Percentiles rank a stretch among this genome's conserved stretches.
Conservation (phyloP, 2,888 invertebrate species). For the Dinocampus coccinellae region DNA sequence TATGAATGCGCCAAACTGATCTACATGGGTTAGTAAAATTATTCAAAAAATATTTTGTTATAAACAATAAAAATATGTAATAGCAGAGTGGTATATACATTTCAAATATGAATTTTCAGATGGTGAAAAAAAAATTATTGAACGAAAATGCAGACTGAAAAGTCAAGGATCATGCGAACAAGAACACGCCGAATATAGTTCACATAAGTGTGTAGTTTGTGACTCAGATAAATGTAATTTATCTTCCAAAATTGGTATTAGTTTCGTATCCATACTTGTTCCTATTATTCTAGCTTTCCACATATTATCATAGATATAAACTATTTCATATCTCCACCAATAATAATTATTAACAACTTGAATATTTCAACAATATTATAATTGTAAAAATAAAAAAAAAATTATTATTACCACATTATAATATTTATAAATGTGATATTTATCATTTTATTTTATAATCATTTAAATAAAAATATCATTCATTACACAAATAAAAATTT, state of each 20-base stretch:
- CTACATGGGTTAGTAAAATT: not conserved
- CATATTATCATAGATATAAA: slow-evolving; percentile 17
- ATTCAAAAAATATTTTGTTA: not conserved
- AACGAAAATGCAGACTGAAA: slow-evolving; percentile 3
- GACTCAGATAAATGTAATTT: slow-evolving; percentile 23
- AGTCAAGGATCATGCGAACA: not conserved
- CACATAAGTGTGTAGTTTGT: not conserved
- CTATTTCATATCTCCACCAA: not conserved
- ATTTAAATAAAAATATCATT: too few species aligned
- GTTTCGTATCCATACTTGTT: not conserved
- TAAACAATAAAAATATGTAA: too few species aligned
- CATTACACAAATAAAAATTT: too few species aligned
- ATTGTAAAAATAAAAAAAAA: too few species aligned
- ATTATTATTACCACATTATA: too few species aligned
- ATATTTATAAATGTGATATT: too few species aligned
- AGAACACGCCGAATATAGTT: not conserved
- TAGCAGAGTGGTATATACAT: too few species aligned
- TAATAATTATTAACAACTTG: not conserved
- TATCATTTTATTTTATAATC: too few species aligned
- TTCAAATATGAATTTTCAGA: not conserved
- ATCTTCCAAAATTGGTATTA: slow-evolving; percentile 14
- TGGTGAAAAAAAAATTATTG: not conserved
- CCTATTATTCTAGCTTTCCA: slow-evolving; percentile 12
- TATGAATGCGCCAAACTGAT: not conserved
- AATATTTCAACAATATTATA: too few species aligned